Evolutionary conservation across 2,797 vertebrate species (phyloP).

Genomic region (Alfaro cultratus): DNA sequence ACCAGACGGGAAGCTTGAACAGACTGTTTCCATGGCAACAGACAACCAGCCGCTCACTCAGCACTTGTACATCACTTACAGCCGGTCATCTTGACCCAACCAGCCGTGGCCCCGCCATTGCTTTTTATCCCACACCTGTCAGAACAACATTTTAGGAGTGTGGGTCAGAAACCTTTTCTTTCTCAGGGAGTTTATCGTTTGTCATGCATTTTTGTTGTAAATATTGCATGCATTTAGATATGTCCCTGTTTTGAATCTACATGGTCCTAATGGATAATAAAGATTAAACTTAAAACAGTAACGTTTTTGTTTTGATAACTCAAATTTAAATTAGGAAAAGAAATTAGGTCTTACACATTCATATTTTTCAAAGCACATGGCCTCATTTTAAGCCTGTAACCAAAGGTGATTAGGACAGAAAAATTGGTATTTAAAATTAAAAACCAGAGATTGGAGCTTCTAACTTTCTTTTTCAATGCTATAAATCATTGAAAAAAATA

Average conservation of each 20-base stretch:
- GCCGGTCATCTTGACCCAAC: constrained; percentile 68
- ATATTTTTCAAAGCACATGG: background rate
- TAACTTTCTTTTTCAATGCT: background rate
- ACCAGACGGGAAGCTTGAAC: constrained; percentile 91
- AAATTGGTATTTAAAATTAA: no score
- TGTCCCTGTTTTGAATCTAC: constrained; percentile 1
- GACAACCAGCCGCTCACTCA: constrained; percentile 89
- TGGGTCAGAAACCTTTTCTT: background rate
- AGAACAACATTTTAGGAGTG: background rate
- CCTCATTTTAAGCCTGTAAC: background rate
- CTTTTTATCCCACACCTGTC: background rate
- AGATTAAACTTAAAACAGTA: background rate
- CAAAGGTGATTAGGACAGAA: background rate
- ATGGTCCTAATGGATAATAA: background rate
- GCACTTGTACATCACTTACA: constrained; percentile 91
- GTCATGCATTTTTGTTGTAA: background rate
- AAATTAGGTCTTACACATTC: background rate
- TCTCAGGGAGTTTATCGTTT: background rate
- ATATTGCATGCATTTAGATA: background rate
- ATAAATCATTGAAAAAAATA: background rate
- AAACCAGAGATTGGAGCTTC: no score
- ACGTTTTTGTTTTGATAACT: background rate
- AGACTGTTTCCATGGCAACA: constrained; percentile 95
- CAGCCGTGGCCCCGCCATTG: background rate
- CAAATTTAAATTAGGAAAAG: background rate